phyloP scores from a whole-genome alignment of 2,888 invertebrate species.

The Clitarchus hookeri region DNA sequence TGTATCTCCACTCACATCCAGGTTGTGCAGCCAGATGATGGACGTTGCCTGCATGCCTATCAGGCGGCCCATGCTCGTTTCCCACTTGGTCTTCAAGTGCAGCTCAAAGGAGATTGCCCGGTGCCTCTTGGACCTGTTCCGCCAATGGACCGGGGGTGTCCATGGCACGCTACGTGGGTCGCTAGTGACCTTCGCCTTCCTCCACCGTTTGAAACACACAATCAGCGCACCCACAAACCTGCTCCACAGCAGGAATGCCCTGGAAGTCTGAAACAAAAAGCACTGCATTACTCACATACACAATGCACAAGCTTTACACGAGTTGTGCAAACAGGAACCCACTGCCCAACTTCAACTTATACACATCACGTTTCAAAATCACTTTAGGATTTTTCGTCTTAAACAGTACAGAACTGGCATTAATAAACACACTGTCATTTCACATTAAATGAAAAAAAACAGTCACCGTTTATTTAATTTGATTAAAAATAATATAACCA shows the following conservation, averaged over 20 bases:
- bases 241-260: conserved; percentile 14
- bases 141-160: neutral
- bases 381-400: too few species aligned
- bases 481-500: too few species aligned
- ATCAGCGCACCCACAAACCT: neutral
- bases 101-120: neutral
- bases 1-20: neutral
- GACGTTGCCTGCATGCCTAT: neutral
- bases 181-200: neutral
- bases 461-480: too few species aligned
- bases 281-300: neutral
- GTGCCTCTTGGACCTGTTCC: neutral
- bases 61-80: neutral
- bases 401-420: too few species aligned
- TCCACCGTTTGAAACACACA: neutral
- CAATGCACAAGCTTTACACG: too few species aligned
- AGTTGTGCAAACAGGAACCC: too few species aligned
- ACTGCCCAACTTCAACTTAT: too few species aligned
- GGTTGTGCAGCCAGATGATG: neutral
- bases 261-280: neutral
- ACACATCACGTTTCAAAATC: too few species aligned
- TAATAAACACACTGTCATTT: too few species aligned
- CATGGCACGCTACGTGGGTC: neutral
- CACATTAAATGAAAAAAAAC: too few species aligned
- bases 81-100: neutral